Evolutionary conservation across 2,113 vertebrate species (phyloP), one percentile per base, ranked within the genome.

Genomic region (Cyanoramphus novaezelandiae): DNA sequence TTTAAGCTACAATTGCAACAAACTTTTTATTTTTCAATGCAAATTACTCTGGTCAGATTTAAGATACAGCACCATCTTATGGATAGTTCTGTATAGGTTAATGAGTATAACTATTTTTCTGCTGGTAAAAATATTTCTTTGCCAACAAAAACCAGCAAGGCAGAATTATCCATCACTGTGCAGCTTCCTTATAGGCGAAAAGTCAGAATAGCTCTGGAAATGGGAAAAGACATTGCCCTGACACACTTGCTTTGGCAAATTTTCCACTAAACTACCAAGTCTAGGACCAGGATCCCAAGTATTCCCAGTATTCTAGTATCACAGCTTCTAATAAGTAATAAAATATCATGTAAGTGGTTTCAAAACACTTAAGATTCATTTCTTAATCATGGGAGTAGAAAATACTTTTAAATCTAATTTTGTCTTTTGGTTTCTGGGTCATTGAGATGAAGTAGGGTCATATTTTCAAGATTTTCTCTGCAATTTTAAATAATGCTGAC

Each of bases 11-110:
- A 93, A 84, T 70, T 91, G 43, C 77, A 91, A 78, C 33, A 71
- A 43, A 85, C 69, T 90, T 23, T 64, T 20, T 72, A 86, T 78
- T 96, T 94, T 87, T 96, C 68, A 86, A 47, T 60, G 82, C 79
- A 96, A 97, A 89, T 96, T 18, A 85, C 50, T 94, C 53, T 81
- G 86, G 91, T 97, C 96, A 97, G 92, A 91, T 98, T 97, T 98
- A 98, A 97, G 96, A 98, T 97, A 97, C 82, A 98, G 98, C 98
- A 98, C 97, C 98, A 97, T 98, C 97, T 98, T 98, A 98, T 97
- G 98, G 98, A 97, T 98, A 96, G 92, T 97, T 96, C 72, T 97
- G 88, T 96, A 94, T 74, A 96, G 92, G 87, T 96, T 89, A 95
- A 81, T 64, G 64, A 97, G 28, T 82, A 29, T 16, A 88, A 88